These are phyloP conservation scores for Drosophila falleni DNA, from an alignment of 2,888 invertebrate species.

Conservation along the genomic window DNA sequence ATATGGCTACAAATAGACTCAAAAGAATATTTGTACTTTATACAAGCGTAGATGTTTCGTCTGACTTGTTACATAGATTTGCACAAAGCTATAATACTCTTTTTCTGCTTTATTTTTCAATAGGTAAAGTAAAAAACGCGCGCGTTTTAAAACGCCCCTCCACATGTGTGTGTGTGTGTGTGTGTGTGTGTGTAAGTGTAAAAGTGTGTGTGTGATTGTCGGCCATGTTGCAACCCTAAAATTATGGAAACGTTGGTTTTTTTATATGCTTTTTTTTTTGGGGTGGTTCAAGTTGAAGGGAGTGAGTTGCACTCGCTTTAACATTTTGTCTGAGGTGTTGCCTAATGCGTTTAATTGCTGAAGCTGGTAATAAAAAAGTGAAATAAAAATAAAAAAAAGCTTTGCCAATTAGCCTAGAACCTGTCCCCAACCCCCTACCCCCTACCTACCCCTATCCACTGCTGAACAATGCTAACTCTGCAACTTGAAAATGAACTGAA, in stretches of 20 bases:
- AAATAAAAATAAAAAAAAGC: constrained; percentile 14
- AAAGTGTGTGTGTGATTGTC: constrained; percentile 42
- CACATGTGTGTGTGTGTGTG: background rate
- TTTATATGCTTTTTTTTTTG: background rate
- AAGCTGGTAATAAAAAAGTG: constrained; percentile 20
- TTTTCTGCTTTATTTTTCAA: background rate
- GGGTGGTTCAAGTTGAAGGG: constrained; percentile 44
- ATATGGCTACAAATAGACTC: too few species aligned
- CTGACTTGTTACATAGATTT: background rate
- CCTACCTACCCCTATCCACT: background rate
- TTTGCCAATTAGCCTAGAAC: constrained; percentile 60
- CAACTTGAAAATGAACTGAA: constrained; percentile 32
- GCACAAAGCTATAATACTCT: background rate
- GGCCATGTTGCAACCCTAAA: constrained; percentile 76
- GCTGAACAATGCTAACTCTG: constrained; percentile 5
- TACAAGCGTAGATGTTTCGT: too few species aligned
- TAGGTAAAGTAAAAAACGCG: constrained; percentile 48
- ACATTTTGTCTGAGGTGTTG: constrained; percentile 67
- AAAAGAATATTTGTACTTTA: too few species aligned
- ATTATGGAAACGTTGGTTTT: constrained; percentile 30
- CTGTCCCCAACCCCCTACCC: background rate
- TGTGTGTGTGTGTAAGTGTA: constrained; percentile 7
- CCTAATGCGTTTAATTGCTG: constrained; percentile 75
- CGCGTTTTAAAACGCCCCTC: constrained; percentile 71
- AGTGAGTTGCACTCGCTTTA: too few species aligned